A percentile compares a stretch with the other conserved stretches of the same genome.
Conservation (phyloP, 1,140 invertebrate genomes). For the Vanessa tameamea region DNA sequence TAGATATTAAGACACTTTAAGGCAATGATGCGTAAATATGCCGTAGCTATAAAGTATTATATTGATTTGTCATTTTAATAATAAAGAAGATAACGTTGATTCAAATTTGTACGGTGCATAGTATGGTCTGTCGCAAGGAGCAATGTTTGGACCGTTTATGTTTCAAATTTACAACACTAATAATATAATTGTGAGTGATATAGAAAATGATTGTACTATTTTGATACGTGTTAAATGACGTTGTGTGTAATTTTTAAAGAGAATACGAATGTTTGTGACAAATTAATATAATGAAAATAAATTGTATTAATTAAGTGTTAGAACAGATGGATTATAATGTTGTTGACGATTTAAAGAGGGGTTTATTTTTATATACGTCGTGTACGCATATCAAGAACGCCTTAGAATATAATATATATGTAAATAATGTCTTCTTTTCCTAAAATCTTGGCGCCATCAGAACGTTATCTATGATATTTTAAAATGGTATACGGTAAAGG, state of each 20-base stretch:
- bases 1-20: slow-evolving; percentile 55
- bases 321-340: slow-evolving; percentile 53
- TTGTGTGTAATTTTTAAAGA: slow-evolving; percentile 4
- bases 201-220: slow-evolving; percentile 1
- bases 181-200: slow-evolving; percentile 1
- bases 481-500: neutral
- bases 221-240: slow-evolving; percentile 6
- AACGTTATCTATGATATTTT: slow-evolving; percentile 3
- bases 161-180: neutral
- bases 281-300: slow-evolving; percentile 25
- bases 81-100: neutral
- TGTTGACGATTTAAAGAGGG: slow-evolving; percentile 64
- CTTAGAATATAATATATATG: slow-evolving; percentile 51
- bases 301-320: slow-evolving; percentile 21
- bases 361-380: slow-evolving; percentile 76
- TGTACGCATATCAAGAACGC: slow-evolving; percentile 74
- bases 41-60: slow-evolving; percentile 12
- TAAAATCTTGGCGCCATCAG: slow-evolving; percentile 17
- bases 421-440: slow-evolving; percentile 14
- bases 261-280: slow-evolving; percentile 19
- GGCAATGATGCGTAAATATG: slow-evolving; percentile 61
- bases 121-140: neutral
- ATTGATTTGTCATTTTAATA: slow-evolving; percentile 28
- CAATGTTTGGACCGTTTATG: neutral
- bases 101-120: neutral